Percentiles rank a stretch among this genome's conserved stretches.
These are phyloP conservation scores for Procambarus clarkii DNA, from an alignment of 1,140 invertebrate genomes.

Conservation along the genomic window DNA sequence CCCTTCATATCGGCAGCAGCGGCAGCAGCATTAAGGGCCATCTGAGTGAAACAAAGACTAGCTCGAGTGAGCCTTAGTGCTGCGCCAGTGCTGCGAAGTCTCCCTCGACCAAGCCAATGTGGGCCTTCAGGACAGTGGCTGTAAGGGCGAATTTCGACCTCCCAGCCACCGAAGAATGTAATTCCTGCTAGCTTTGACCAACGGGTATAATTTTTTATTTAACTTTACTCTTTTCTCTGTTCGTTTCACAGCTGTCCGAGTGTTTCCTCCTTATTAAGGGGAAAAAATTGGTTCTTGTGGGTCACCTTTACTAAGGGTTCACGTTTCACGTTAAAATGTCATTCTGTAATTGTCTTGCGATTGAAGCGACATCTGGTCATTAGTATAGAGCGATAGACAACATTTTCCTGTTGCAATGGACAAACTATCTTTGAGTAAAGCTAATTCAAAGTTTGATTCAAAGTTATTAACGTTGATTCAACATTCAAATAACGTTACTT, in stretches of 20 bases:
- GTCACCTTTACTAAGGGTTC: not conserved
- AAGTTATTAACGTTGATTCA: too few species aligned
- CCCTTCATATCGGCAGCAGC: conserved; percentile 27
- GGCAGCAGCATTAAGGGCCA: conserved; percentile 7
- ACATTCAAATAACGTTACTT: too few species aligned
- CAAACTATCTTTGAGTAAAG: too few species aligned
- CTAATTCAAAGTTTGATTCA: too few species aligned
- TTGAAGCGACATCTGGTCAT: too few species aligned
- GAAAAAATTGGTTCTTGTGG: not conserved
- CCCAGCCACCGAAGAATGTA: not conserved
- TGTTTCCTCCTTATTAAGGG: not conserved
- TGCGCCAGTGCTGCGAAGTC: not conserved
- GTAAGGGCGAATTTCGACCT: not conserved
- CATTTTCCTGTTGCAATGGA: too few species aligned
- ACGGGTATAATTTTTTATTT: not conserved
- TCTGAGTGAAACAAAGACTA: conserved; percentile 16
- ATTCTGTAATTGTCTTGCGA: not conserved
- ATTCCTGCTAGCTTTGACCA: not conserved
- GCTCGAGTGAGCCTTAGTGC: not conserved
- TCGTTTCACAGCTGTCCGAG: not conserved
- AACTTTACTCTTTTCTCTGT: too few species aligned
- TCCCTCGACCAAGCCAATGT: not conserved
- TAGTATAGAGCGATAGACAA: too few species aligned
- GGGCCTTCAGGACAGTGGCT: not conserved
- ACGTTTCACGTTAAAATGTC: not conserved